A percentile compares a stretch with the other conserved stretches of the same genome.
These are phyloP conservation scores for Tinamus guttatus DNA, from an alignment of 2,113 vertebrate genomes.

Conservation along the genomic window DNA sequence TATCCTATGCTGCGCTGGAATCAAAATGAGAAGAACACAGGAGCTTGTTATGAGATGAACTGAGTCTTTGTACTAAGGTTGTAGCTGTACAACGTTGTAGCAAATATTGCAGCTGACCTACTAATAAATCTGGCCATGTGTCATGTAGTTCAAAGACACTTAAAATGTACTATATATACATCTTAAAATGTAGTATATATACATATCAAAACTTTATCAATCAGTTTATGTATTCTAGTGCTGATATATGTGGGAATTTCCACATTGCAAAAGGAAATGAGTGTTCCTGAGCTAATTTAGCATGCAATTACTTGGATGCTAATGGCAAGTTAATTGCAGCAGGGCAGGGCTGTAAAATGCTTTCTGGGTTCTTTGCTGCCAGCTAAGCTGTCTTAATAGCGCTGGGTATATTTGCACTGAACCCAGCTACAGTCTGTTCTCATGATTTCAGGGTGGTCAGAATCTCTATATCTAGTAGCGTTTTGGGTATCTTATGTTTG, in stretches of 20 bases:
- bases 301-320: background rate
- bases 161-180: background rate
- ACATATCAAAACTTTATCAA: background rate
- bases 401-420: background rate
- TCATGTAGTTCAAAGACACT: background rate
- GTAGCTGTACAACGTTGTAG: no score
- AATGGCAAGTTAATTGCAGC: background rate
- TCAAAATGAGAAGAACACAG: background rate
- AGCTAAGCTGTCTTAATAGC: background rate
- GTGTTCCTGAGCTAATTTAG: background rate
- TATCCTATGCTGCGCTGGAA: background rate
- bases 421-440: background rate
- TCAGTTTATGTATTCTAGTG: background rate
- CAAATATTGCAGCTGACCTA: background rate
- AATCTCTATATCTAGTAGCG: background rate
- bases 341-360: background rate
- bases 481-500: background rate
- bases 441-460: background rate
- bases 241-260: background rate
- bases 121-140: background rate
- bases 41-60: background rate
- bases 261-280: background rate
- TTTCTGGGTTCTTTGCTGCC: background rate
- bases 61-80: background rate
- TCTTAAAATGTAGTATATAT: background rate